Evolutionary conservation across 2,888 invertebrate species (phyloP).

Genomic region (Sialis fuliginosa): DNA sequence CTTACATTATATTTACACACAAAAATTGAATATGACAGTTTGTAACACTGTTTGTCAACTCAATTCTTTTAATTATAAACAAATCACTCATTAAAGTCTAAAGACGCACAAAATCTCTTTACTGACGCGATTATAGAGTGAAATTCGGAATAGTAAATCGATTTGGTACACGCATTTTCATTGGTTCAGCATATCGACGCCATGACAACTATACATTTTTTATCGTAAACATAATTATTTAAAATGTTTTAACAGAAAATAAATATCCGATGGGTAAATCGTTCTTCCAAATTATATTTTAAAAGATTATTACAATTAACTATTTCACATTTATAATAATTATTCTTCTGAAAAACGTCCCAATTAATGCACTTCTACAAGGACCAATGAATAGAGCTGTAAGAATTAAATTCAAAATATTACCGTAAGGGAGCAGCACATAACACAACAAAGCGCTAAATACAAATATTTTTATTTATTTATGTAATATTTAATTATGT

Average conservation of each 20-base stretch:
- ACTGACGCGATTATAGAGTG: constrained; percentile 50
- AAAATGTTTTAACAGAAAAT: not conserved
- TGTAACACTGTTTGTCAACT: constrained; percentile 7
- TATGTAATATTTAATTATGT: too few species aligned
- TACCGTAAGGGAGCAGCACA: too few species aligned
- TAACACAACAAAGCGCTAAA: too few species aligned
- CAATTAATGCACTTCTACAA: too few species aligned
- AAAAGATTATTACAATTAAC: not conserved
- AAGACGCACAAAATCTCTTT: constrained; percentile 42
- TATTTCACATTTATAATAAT: not conserved
- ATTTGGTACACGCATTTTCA: constrained; percentile 45
- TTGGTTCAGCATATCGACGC: constrained; percentile 51
- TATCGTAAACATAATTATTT: too few species aligned
- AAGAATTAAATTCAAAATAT: too few species aligned
- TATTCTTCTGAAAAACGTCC: not conserved
- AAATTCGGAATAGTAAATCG: constrained; percentile 47
- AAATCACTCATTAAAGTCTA: constrained; percentile 32
- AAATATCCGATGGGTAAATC: not conserved
- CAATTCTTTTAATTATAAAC: constrained; percentile 10
- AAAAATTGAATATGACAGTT: constrained; percentile 6
- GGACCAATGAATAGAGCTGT: too few species aligned
- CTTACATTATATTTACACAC: constrained; percentile 15
- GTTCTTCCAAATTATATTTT: not conserved
- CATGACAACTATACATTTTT: constrained; percentile 31
- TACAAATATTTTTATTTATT: too few species aligned